Percentiles rank a stretch among this genome's conserved stretches.
Evolutionary conservation across 2,113 vertebrate species (phyloP).

Genomic region (Choloepus hoffmanni): DNA sequence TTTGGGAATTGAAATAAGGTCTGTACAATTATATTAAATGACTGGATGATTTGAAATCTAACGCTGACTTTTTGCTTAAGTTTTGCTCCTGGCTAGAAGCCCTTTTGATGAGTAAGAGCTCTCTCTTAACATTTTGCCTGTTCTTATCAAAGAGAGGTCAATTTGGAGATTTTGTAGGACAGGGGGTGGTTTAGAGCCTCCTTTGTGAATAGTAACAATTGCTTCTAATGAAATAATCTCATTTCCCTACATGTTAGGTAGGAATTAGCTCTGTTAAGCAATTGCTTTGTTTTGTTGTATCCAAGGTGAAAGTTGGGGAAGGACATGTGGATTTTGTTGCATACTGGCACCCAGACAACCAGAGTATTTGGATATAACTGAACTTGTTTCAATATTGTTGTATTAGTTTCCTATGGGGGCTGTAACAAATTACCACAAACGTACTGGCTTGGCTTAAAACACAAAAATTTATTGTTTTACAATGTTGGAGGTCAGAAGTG

Average conservation of each 20-base stretch:
- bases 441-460: not conserved
- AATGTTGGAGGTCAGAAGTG: not conserved
- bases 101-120: not conserved
- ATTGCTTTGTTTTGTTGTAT: not conserved
- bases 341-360: not conserved
- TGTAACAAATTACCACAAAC: not conserved
- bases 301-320: not conserved
- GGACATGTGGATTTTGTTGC: not conserved
- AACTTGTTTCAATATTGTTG: not conserved
- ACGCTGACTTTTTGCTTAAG: not conserved
- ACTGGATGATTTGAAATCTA: not conserved
- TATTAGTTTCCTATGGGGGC: not conserved
- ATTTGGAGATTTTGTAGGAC: not conserved
- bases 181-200: fast-evolving
- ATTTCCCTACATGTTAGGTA: not conserved
- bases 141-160: not conserved
- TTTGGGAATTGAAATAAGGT: not conserved
- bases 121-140: not conserved
- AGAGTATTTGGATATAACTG: not conserved
- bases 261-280: not conserved
- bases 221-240: not conserved
- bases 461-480: not conserved
- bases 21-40: not conserved
- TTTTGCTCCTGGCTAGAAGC: not conserved
- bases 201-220: not conserved